Evolutionary conservation across 2,113 vertebrate species (phyloP), one percentile per base, ranked within the genome.

Genomic region (Pteronura brasiliensis): DNA sequence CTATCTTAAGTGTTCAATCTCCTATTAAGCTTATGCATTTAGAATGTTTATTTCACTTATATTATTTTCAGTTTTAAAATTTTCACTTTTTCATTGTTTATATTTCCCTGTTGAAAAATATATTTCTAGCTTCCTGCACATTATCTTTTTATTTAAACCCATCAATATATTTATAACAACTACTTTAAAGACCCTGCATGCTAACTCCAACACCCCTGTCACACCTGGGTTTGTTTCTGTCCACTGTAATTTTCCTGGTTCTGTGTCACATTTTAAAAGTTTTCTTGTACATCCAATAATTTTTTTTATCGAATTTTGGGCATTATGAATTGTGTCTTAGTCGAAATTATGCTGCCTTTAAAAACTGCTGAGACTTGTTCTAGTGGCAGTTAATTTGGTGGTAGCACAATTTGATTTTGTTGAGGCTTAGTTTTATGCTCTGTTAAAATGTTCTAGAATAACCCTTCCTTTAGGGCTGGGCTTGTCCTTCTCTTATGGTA

Each of bases 81-180:
- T 61, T 80, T 4, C 13, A 74, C 11, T 61, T 71, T 84, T 88
- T 90, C 49, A 36, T 85, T 63, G 29, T 83, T 79, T 63, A 13
- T 42, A 77, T 87, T 91, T 90, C 74, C 55, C 49, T 65, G 15
- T 69, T 74, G 61, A 74, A 18, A 47, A 84, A 55, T 36, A 23
- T 61, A 55, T 92, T 82, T 49, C 4, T 2, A n/a, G 55, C 12
- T 90, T 79, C 90, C 92, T 34, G 82, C 31, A 79, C 13, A 80
- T 44, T 74, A 89, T 9, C 12, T 93, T 96, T 95, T 79, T 47
- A 57, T 89, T 92, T 74, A 88, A 97, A 89, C 42, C 15, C 42
- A 69, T 67, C 15, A 77, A 55, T 57, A 76, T 44, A 55, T 81
- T 69, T 95, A 77, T 71, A 52, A 69, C 85, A 93, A 76, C 31